Evolutionary conservation across 2,888 invertebrate species (phyloP).

Genomic region (Aspidiotus destructor): DNA sequence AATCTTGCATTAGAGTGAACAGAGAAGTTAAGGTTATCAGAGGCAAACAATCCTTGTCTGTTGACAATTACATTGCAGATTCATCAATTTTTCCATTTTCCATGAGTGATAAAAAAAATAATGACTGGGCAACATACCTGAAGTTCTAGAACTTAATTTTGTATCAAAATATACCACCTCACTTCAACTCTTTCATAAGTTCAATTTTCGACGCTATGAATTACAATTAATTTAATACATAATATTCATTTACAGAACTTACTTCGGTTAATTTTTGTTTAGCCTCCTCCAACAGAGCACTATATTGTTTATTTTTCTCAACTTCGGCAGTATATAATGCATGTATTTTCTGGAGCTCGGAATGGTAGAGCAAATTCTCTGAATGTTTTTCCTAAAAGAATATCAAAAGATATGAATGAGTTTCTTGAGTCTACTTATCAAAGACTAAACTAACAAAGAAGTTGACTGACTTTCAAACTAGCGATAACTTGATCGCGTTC

Average conservation of each 20-base stretch:
- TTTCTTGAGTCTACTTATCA: neutral
- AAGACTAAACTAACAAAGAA: neutral
- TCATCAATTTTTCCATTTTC: too few relatives aligned
- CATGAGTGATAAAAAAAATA: too few relatives aligned
- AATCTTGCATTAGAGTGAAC: too few relatives aligned
- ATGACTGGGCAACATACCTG: too few relatives aligned
- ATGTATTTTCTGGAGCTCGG: neutral
- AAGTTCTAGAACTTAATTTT: too few relatives aligned
- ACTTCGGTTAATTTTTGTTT: neutral
- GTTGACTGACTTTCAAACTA: slow-evolving; percentile 5
- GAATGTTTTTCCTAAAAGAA: slow-evolving; percentile 6
- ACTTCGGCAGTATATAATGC: neutral
- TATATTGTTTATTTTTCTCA: neutral
- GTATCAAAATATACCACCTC: too few relatives aligned
- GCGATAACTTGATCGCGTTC: slow-evolving; percentile 4
- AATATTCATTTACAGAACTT: neutral
- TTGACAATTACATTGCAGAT: too few relatives aligned
- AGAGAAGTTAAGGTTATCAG: too few relatives aligned
- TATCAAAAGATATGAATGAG: neutral
- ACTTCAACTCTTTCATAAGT: too few relatives aligned
- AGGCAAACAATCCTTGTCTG: too few relatives aligned
- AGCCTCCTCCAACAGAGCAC: neutral
- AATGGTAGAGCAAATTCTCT: neutral
- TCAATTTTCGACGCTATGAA: too few relatives aligned
- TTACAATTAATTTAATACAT: too few relatives aligned